These are phyloP conservation scores for Archips xylosteana DNA, from an alignment of 2,888 invertebrate species.

Conservation along the genomic window DNA sequence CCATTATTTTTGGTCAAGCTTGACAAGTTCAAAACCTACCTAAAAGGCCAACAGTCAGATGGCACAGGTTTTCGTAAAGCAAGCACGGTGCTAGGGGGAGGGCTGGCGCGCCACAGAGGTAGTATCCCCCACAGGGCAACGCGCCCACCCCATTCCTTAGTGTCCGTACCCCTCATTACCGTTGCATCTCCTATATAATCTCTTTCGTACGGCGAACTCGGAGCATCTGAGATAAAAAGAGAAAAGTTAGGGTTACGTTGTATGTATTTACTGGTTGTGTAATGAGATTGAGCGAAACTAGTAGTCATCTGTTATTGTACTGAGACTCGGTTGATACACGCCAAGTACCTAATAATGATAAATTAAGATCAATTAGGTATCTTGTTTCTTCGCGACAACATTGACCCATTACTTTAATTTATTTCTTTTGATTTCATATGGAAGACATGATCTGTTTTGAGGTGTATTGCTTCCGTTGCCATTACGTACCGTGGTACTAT, in stretches of 20 bases:
- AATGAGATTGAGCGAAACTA: neutral
- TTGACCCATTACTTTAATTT: no score
- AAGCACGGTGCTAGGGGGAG: conserved; percentile 71
- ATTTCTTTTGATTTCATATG: no score
- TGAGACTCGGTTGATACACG: neutral
- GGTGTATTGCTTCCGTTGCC: neutral
- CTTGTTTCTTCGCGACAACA: no score
- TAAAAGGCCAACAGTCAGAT: conserved; percentile 79
- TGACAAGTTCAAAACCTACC: conserved; percentile 54
- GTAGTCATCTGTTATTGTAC: neutral
- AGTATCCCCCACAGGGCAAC: conserved; percentile 74
- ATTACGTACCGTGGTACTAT: no score
- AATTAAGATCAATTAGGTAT: no score
- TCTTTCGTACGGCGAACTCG: conserved; percentile 47
- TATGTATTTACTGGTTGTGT: neutral
- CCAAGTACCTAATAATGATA: no score
- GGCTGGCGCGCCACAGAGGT: conserved; percentile 71
- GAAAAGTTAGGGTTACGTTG: neutral
- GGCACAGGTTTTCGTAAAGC: conserved; percentile 68
- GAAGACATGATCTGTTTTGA: neutral
- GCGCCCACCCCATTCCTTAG: conserved; percentile 68
- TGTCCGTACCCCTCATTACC: conserved; percentile 62
- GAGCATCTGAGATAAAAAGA: conserved; percentile 30
- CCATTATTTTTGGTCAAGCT: neutral
- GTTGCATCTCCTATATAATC: conserved; percentile 58